Conservation (phyloP, 2,888 invertebrate genomes). For the Sclerodermus sp. region DNA sequence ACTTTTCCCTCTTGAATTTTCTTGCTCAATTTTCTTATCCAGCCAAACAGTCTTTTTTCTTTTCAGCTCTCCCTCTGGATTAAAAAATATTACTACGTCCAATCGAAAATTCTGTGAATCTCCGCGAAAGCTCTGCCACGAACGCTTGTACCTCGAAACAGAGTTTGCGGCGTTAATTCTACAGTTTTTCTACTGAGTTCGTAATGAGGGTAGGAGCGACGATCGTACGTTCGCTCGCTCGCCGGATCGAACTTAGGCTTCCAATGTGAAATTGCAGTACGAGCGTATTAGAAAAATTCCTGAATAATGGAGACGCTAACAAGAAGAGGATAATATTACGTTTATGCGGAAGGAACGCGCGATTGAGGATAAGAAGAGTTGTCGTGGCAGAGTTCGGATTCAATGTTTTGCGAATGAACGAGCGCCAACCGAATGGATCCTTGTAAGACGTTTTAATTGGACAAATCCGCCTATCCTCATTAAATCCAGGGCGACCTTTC, state of each 20-base stretch:
- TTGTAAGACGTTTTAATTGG: slow-evolving; percentile 59
- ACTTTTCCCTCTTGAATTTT: slow-evolving; percentile 12
- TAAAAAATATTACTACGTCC: neutral
- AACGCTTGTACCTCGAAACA: too few relatives aligned
- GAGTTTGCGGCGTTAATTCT: too few relatives aligned
- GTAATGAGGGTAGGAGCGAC: too few relatives aligned
- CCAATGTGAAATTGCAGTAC: too few relatives aligned
- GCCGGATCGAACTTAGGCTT: too few relatives aligned
- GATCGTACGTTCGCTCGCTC: too few relatives aligned
- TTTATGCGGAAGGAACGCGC: too few relatives aligned
- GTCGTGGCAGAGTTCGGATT: slow-evolving; percentile 35
- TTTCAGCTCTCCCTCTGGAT: slow-evolving; percentile 11
- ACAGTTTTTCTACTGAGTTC: too few relatives aligned
- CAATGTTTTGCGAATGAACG: slow-evolving; percentile 49
- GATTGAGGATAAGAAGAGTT: slow-evolving; percentile 29
- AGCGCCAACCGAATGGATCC: slow-evolving; percentile 48
- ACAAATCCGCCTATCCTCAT: slow-evolving; percentile 60
- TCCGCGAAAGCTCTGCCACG: slow-evolving; percentile 18
- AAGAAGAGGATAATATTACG: too few relatives aligned
- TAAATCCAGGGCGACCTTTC: slow-evolving; percentile 48
- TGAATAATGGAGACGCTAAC: too few relatives aligned
- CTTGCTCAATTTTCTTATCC: slow-evolving; percentile 47
- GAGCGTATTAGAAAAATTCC: too few relatives aligned
- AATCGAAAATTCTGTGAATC: slow-evolving; percentile 3
- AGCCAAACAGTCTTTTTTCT: slow-evolving; percentile 18